These are phyloP conservation scores for Meloidogyne exigua DNA, from an alignment of 1,140 invertebrate species.

Conservation along the genomic window DNA sequence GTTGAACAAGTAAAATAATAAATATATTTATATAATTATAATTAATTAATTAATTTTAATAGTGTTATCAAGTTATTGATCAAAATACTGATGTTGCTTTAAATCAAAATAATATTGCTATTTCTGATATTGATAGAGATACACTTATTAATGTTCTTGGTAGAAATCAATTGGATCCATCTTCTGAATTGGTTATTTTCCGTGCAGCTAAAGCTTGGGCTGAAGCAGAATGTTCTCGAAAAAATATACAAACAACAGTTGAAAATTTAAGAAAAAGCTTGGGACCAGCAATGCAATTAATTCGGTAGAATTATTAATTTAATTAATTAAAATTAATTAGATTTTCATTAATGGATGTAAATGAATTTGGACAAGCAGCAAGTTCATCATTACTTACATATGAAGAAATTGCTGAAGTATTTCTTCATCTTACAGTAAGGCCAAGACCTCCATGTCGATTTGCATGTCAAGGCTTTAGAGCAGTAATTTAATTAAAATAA, in stretches of 20 bases:
- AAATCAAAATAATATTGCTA: slow-evolving; percentile 20
- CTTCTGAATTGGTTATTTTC: slow-evolving; percentile 34
- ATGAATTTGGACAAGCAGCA: slow-evolving; percentile 34
- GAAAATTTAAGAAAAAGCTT: slow-evolving; percentile 31
- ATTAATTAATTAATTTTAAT: background rate
- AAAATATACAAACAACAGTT: slow-evolving; percentile 25
- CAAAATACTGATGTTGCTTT: slow-evolving; percentile 31
- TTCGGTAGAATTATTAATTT: slow-evolving; percentile 16
- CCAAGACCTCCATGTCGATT: slow-evolving; percentile 39
- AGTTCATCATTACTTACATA: slow-evolving; percentile 40
- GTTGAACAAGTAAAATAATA: slow-evolving; percentile 20
- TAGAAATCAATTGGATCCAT: slow-evolving; percentile 31
- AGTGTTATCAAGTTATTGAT: slow-evolving; percentile 37
- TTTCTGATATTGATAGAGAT: slow-evolving; percentile 33
- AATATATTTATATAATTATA: too few species aligned
- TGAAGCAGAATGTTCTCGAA: slow-evolving; percentile 32
- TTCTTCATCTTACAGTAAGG: slow-evolving; percentile 45
- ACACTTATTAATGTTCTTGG: slow-evolving; percentile 35
- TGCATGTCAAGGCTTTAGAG: slow-evolving; percentile 40
- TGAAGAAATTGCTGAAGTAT: slow-evolving; percentile 51
- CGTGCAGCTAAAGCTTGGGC: slow-evolving; percentile 34
- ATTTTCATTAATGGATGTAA: slow-evolving; percentile 39
- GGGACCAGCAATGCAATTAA: slow-evolving; percentile 35
- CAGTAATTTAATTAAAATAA: background rate
- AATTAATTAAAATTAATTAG: background rate